Evolutionary conservation across 2,888 invertebrate genomes (phyloP).

Genomic region (Petrolisthes cinctipes): DNA sequence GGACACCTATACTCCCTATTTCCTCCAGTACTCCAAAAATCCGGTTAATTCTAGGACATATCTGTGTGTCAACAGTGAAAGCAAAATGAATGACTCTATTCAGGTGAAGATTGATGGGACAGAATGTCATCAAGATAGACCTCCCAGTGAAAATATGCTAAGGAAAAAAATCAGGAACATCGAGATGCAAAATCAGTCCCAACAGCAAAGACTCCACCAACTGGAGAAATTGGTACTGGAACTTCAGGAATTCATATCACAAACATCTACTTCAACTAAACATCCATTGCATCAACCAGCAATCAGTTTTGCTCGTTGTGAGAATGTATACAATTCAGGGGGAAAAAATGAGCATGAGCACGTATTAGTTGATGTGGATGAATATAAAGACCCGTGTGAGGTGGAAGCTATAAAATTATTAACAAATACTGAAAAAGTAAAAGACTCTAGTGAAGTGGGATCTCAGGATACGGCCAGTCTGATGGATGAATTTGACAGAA

Average conservation of each 20-base stretch:
- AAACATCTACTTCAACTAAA: background rate
- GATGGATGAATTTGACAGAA: constrained; percentile 58
- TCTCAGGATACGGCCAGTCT: constrained; percentile 41
- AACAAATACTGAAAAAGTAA: background rate
- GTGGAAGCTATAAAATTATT: background rate
- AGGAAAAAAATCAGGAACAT: constrained; percentile 36
- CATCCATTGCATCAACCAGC: background rate
- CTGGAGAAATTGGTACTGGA: constrained; percentile 53
- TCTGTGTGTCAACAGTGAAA: background rate
- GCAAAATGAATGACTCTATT: background rate
- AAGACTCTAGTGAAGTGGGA: background rate
- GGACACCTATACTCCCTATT: background rate
- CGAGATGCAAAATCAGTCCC: constrained; percentile 45
- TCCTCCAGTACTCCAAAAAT: no score
- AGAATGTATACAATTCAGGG: background rate
- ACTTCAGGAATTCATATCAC: background rate
- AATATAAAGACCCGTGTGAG: background rate
- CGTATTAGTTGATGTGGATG: no score
- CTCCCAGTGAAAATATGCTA: constrained; percentile 30
- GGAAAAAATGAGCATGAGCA: no score
- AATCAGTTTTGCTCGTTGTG: background rate
- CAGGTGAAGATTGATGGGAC: background rate
- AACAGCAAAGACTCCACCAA: constrained; percentile 45
- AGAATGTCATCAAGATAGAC: background rate
- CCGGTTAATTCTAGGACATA: background rate